Percentiles rank a stretch among this genome's conserved stretches.
phyloP scores from a whole-genome alignment of 2,888 invertebrate genomes.

The Drosophila pegasa region DNA sequence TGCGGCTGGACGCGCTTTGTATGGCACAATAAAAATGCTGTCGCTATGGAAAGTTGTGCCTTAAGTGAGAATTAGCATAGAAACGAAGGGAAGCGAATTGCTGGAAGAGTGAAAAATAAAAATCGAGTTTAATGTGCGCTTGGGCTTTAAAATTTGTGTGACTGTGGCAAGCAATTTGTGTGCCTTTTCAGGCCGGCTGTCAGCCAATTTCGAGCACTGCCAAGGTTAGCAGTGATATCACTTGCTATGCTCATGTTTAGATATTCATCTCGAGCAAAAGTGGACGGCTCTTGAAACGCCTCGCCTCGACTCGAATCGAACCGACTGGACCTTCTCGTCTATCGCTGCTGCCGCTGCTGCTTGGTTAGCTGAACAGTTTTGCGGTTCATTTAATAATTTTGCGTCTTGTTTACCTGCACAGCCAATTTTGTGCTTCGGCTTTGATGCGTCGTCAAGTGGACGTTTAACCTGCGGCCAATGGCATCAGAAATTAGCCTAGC shows the following conservation, averaged over 20 bases:
- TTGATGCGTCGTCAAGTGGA: conserved; percentile 43
- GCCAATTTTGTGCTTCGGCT: conserved; percentile 43
- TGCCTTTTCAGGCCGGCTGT: conserved; percentile 1
- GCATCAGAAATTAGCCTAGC: conserved; percentile 59
- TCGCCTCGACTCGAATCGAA: background rate
- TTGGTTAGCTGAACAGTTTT: conserved; percentile 74
- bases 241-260: conserved; percentile 55
- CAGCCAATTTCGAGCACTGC: conserved; percentile 23
- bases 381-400: conserved; percentile 78
- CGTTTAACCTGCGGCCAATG: conserved; percentile 67
- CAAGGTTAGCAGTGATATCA: conserved; percentile 38
- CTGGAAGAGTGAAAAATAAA: conserved; percentile 22
- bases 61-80: conserved; percentile 53
- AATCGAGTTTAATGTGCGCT: conserved; percentile 45
- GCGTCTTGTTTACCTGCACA: conserved; percentile 73
- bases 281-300: background rate
- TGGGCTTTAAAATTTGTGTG: conserved; percentile 29
- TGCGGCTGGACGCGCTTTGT: conserved; percentile 59
- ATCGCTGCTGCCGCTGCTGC: conserved; percentile 17
- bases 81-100: background rate
- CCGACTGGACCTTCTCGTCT: background rate
- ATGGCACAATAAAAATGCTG: conserved; percentile 39
- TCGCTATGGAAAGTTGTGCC: conserved; percentile 57
- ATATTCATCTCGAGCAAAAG: conserved; percentile 49
- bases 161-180: conserved; percentile 13